Conservation (phyloP, 2,797 vertebrate genomes). For the Clamator glandarius region DNA sequence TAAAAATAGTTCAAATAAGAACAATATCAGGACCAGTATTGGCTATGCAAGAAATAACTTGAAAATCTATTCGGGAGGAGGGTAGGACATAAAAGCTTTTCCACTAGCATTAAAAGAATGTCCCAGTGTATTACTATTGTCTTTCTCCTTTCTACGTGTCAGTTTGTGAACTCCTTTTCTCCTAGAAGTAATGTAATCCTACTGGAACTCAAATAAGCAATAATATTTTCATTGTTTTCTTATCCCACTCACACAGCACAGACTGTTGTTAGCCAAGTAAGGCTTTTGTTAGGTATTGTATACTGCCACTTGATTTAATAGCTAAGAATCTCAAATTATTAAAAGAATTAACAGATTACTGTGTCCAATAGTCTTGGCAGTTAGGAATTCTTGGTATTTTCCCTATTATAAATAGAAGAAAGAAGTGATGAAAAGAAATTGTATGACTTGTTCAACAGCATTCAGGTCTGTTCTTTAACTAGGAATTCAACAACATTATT, state of each 20-base stretch:
- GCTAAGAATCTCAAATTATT: not conserved
- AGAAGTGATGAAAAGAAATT: not conserved
- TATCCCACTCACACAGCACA: not conserved
- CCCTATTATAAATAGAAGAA: not conserved
- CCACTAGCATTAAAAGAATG: not conserved
- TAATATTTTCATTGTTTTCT: not conserved
- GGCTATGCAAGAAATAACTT: not conserved
- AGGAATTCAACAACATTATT: not conserved
- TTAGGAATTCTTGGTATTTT: not conserved
- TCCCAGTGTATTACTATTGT: not conserved
- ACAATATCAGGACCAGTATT: not conserved
- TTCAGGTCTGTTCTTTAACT: not conserved
- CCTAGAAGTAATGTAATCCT: not conserved
- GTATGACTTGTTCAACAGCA: not conserved
- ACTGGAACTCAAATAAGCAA: not conserved
- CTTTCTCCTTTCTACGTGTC: not conserved
- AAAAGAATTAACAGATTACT: not conserved
- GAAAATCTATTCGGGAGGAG: not conserved
- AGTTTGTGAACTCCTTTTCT: not conserved
- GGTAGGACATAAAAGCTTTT: not conserved
- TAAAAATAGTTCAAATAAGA: not conserved
- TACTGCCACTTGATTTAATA: accelerated
- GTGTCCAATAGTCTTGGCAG: not conserved
- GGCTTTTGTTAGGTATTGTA: not conserved
- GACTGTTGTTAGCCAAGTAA: not conserved